Evolutionary conservation across 2,888 invertebrate genomes (phyloP).

Genomic region (Orchesellides sinensis): DNA sequence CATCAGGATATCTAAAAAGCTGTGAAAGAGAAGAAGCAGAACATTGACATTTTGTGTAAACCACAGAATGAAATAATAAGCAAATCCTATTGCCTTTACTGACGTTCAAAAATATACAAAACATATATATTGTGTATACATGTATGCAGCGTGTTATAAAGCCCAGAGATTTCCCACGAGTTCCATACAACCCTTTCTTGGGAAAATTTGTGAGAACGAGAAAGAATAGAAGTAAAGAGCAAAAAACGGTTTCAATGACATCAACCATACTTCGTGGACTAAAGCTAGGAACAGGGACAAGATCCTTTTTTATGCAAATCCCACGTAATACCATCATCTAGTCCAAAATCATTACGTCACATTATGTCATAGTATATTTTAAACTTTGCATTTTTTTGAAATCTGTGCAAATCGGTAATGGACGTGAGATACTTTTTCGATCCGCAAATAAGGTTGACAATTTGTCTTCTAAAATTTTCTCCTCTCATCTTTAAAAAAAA

Average conservation of each 20-base stretch:
- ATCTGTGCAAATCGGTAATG: conserved; percentile 19
- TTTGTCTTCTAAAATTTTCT: conserved; percentile 1
- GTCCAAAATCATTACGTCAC: not conserved
- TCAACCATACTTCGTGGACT: too few species aligned
- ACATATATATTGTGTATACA: too few species aligned
- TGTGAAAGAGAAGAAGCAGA: not conserved
- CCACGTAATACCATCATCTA: not conserved
- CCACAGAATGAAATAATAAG: conserved; percentile 15
- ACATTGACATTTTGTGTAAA: not conserved
- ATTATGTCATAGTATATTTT: not conserved
- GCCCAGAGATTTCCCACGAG: conserved; percentile 30
- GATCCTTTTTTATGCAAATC: not conserved
- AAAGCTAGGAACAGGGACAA: not conserved
- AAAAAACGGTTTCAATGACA: too few species aligned
- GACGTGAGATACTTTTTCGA: not conserved
- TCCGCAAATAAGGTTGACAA: conserved; percentile 3
- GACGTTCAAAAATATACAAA: too few species aligned
- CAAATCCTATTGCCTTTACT: not conserved
- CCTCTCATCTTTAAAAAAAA: too few species aligned
- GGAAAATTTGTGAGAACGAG: not conserved
- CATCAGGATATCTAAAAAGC: conserved; percentile 27
- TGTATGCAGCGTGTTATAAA: not conserved
- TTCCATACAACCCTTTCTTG: too few species aligned
- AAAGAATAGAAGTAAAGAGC: not conserved
- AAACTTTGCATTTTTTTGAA: not conserved